phyloP scores from a whole-genome alignment of 2,797 vertebrate genomes.

The Vipera latastei region DNA sequence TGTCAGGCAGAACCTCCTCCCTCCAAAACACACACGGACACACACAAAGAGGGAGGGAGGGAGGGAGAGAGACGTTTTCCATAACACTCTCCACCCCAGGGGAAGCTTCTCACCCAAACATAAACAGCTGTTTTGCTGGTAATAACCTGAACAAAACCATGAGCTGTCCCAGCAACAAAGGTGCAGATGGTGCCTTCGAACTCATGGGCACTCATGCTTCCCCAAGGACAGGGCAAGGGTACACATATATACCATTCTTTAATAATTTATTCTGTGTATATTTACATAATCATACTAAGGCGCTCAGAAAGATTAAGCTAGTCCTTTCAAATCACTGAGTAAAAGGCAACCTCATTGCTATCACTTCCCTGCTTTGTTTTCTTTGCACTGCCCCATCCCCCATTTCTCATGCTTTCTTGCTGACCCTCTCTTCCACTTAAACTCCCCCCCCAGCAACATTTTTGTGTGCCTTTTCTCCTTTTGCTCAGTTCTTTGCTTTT shows the following conservation, averaged over 20 bases:
- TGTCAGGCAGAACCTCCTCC: neutral
- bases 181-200: neutral
- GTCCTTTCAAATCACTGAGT: neutral
- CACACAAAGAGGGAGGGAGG: neutral
- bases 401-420: neutral
- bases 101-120: constrained; percentile 13
- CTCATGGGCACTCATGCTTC: neutral
- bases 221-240: neutral
- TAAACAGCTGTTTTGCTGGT: constrained; percentile 3
- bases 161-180: neutral
- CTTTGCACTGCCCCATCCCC: neutral
- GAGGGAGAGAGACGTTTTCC: neutral
- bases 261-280: constrained; percentile 19
- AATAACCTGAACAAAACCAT: constrained; percentile 2
- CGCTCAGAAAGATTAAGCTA: neutral
- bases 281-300: constrained; percentile 12
- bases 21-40: neutral
- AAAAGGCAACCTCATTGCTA: neutral
- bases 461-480: neutral
- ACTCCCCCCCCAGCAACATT: neutral
- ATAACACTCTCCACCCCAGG: constrained; percentile 2
- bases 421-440: neutral
- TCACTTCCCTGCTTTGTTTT: neutral
- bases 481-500: neutral
- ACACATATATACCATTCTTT: neutral